Percentiles rank a stretch among this genome's conserved stretches.
Conservation (phyloP, 2,113 vertebrate species). For the Malurus cyaneus region DNA sequence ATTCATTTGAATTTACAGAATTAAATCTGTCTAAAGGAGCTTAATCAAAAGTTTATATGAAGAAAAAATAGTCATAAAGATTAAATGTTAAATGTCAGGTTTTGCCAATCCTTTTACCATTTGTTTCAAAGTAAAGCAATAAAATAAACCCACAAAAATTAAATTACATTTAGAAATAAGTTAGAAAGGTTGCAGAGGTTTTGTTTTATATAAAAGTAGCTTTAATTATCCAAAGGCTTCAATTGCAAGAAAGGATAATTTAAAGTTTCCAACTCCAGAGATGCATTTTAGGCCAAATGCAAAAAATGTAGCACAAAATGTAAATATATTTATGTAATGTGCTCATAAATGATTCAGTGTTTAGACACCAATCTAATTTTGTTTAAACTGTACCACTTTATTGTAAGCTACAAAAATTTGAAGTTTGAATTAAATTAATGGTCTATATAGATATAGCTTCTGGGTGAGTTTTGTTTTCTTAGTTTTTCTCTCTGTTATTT, state of each 20-base stretch:
- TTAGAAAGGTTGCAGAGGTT: not conserved
- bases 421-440: conserved; percentile 30
- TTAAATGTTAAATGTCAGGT: not conserved
- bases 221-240: not conserved
- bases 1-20: not conserved
- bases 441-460: not conserved
- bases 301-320: conserved; percentile 58
- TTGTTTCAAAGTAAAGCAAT: not conserved
- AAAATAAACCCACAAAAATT: not conserved
- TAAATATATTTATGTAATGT: conserved; percentile 66
- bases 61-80: not conserved
- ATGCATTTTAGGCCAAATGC: conserved; percentile 47
- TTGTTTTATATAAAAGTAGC: not conserved
- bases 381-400: conserved; percentile 53
- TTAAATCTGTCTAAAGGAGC: not conserved
- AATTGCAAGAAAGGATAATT: conserved; percentile 15
- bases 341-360: conserved; percentile 72
- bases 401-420: conserved; percentile 24
- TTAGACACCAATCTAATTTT: conserved; percentile 69
- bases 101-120: not conserved
- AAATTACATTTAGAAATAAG: not conserved
- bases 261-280: conserved; percentile 29
- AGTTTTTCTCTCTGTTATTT: not conserved
- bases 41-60: not conserved
- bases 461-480: not conserved